phyloP scores from a whole-genome alignment of 2,888 invertebrate species.

The Trissoscelio sp. region DNA sequence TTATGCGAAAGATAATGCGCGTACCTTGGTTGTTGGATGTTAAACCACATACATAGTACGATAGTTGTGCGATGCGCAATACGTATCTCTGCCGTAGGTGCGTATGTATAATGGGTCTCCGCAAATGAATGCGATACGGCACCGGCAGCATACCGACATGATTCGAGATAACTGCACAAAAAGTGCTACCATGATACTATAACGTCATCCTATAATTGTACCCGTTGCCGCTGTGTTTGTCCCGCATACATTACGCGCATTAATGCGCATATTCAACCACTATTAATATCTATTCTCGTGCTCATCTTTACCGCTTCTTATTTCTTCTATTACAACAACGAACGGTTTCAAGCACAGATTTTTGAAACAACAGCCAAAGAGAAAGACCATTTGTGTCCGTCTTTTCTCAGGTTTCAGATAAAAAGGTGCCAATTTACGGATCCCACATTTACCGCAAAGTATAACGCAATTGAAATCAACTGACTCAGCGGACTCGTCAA shows the following conservation, averaged over 20 bases:
- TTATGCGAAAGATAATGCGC: slow-evolving; percentile 69
- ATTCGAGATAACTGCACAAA: slow-evolving; percentile 68
- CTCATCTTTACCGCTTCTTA: neutral
- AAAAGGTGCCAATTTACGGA: neutral
- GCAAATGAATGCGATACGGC: slow-evolving; percentile 67
- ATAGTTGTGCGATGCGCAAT: slow-evolving; percentile 49
- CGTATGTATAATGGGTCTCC: slow-evolving; percentile 64
- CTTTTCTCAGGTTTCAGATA: neutral
- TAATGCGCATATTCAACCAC: slow-evolving; percentile 48
- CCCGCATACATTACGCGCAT: slow-evolving; percentile 38
- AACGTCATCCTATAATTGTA: slow-evolving; percentile 63
- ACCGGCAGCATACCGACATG: slow-evolving; percentile 56
- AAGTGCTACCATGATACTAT: slow-evolving; percentile 61
- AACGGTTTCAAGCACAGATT: too few species aligned
- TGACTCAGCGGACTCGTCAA: slow-evolving; percentile 6
- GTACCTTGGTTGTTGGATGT: slow-evolving; percentile 66
- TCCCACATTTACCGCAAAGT: slow-evolving; percentile 14
- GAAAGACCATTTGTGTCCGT: neutral
- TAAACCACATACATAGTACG: slow-evolving; percentile 61
- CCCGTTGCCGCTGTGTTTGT: slow-evolving; percentile 44
- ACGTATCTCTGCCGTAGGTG: slow-evolving; percentile 48
- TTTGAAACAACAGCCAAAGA: too few species aligned
- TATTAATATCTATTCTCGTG: slow-evolving; percentile 29
- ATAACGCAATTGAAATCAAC: too few species aligned
- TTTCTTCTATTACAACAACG: too few species aligned